Evolutionary conservation across 2,113 vertebrate genomes (phyloP).

Genomic region (Bubo scandiacus): DNA sequence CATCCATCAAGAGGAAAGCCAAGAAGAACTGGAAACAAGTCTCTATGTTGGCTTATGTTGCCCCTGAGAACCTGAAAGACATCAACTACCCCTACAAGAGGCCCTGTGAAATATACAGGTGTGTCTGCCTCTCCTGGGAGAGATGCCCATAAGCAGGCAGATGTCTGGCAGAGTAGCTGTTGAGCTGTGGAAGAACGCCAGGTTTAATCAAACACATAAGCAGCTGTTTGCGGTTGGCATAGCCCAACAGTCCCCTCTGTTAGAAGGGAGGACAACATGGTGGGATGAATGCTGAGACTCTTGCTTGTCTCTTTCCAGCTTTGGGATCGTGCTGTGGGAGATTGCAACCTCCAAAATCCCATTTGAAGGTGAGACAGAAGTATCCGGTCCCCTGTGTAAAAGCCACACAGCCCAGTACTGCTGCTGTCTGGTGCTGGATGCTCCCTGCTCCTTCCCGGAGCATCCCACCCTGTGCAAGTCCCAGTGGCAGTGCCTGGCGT

Average conservation of each 20-base stretch:
- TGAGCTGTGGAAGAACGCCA: not conserved
- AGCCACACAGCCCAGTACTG: accelerated
- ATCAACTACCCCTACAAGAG: conserved; percentile 70
- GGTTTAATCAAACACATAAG: not conserved
- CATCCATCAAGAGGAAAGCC: conserved; percentile 74
- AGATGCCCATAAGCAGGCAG: not conserved
- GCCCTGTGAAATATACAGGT: conserved; percentile 90
- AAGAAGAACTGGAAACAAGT: not conserved
- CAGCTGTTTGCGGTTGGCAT: not conserved
- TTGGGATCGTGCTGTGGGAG: conserved; percentile 90
- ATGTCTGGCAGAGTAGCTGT: not conserved
- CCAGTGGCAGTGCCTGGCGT: not conserved
- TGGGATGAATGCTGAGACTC: not conserved
- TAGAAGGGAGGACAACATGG: not conserved
- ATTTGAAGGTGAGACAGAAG: conserved; percentile 77
- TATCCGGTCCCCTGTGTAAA: accelerated
- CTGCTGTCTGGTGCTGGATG: not conserved
- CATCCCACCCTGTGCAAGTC: accelerated
- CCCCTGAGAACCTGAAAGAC: conserved; percentile 76
- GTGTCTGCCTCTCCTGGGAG: not conserved
- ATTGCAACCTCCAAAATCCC: conserved; percentile 79
- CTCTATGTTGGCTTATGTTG: conserved; percentile 65
- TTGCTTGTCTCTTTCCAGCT: conserved; percentile 74
- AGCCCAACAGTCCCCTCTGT: not conserved
- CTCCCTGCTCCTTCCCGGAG: not conserved